A percentile compares a stretch with the other conserved stretches of the same genome.
Conservation (phyloP, 2,888 invertebrate genomes). For the Hyposoter dolosus region DNA sequence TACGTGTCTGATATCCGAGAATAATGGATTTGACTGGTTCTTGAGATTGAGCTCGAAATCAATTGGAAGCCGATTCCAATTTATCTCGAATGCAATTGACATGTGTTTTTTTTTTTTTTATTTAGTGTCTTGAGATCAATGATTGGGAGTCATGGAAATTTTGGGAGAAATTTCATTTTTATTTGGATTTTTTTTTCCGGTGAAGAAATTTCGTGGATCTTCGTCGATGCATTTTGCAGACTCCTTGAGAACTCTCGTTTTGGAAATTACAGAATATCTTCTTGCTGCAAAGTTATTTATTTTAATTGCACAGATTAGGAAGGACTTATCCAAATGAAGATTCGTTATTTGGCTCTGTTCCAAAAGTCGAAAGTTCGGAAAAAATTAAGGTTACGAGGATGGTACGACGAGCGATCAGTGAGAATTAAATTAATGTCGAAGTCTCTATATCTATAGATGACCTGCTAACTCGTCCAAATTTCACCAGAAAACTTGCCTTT, state of each 20-base stretch:
- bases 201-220: background rate
- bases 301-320: conserved; percentile 7
- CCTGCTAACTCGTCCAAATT: background rate
- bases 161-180: background rate
- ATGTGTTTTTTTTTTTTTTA: background rate
- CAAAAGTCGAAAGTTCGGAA: background rate
- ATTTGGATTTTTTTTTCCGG: background rate
- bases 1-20: conserved; percentile 3
- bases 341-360: conserved; percentile 1
- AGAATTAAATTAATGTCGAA: background rate
- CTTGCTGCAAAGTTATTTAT: background rate
- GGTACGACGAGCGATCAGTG: conserved; percentile 1
- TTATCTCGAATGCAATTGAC: background rate
- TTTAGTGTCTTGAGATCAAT: background rate
- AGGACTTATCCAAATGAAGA: conserved; percentile 3
- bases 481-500: conserved; percentile 17
- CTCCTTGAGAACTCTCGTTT: background rate
- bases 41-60: background rate
- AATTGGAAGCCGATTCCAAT: background rate
- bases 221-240: background rate
- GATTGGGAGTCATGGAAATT: background rate
- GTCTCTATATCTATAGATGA: background rate
- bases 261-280: background rate
- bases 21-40: background rate
- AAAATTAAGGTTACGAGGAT: background rate